Evolutionary conservation across 2,113 vertebrate species (phyloP).

Genomic region (Cacatua alba): DNA sequence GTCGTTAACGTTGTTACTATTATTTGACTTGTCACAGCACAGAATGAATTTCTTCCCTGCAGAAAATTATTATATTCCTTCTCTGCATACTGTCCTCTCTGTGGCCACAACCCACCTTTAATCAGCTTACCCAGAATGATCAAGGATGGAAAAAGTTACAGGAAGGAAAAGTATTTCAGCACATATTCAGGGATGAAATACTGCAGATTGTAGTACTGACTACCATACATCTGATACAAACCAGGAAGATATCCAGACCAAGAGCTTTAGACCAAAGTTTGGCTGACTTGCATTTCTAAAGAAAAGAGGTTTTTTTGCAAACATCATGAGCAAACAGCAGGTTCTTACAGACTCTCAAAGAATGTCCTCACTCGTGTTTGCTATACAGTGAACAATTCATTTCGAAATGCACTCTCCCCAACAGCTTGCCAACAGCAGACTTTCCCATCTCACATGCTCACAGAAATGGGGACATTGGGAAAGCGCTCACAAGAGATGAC

Average conservation of each 20-base stretch:
- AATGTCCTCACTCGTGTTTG: neutral
- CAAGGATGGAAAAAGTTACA: neutral
- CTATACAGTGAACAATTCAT: neutral
- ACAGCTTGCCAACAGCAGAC: neutral
- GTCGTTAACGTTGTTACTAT: neutral
- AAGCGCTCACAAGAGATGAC: constrained; percentile 14
- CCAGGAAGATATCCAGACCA: constrained; percentile 17
- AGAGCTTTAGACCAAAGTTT: neutral
- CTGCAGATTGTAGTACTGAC: neutral
- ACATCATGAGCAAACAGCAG: neutral
- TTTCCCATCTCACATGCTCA: neutral
- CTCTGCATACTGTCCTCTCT: neutral
- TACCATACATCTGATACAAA: neutral
- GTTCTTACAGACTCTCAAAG: neutral
- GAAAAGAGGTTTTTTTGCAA: neutral
- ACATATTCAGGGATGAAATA: neutral
- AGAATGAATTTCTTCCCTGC: neutral
- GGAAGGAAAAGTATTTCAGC: neutral
- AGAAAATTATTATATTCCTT: neutral
- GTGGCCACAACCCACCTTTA: neutral
- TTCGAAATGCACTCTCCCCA: neutral
- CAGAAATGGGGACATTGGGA: constrained; percentile 34
- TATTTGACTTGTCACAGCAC: neutral
- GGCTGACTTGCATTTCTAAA: neutral
- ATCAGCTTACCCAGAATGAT: neutral